Evolutionary conservation across 2,797 vertebrate species (phyloP), one percentile per base, ranked within the genome.

Genomic region (Sebastiscus tertius): DNA sequence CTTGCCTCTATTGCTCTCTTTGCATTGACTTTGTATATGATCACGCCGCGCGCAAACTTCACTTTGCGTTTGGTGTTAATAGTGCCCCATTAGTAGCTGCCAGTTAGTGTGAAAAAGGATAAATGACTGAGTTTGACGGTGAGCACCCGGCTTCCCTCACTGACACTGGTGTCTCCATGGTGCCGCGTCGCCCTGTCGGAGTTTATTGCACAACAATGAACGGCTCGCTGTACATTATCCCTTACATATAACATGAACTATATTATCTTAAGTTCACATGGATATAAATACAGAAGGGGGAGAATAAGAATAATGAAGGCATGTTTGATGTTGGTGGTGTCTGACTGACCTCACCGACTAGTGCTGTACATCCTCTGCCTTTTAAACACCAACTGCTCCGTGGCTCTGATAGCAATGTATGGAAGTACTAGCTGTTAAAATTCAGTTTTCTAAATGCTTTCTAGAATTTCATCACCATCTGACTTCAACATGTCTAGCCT

Each of bases 1-100:
- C 36, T 39, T 13, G 0, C 5, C 0, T 39, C 0, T 39, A 39
- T 39, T 39, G 0, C 5, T 13, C 13, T 39, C 36, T 39, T 39
- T 39, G 36, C 13, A 39, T 42, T 42, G 39, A 42, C 39, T 42
- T 42, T 42, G 39, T 42, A 42, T 42, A 0, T 42, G 0, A 42
- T 0, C 14, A 4, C 14, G 14, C 39, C 0, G 0, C 14, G 39
- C 14, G 0, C 16, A 42, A 42, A 16, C 39, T 16, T 42, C 0
- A 0, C 39, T 42, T 42, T 7, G 39, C 14, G 1, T 42, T 42
- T 42, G 14, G 39, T 42, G 14, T 42, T 0, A 42, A 0, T 42
- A 39, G 13, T 39, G 14, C 39, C 39, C 39, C 39, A 42, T 42
- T 42, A 42, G 14, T 42, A 42, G 39, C 7, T 39, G 14, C 39